Evolutionary conservation across 2,888 invertebrate species (phyloP), one percentile per base, ranked within the genome.

Genomic region (Helobdella robusta): DNA sequence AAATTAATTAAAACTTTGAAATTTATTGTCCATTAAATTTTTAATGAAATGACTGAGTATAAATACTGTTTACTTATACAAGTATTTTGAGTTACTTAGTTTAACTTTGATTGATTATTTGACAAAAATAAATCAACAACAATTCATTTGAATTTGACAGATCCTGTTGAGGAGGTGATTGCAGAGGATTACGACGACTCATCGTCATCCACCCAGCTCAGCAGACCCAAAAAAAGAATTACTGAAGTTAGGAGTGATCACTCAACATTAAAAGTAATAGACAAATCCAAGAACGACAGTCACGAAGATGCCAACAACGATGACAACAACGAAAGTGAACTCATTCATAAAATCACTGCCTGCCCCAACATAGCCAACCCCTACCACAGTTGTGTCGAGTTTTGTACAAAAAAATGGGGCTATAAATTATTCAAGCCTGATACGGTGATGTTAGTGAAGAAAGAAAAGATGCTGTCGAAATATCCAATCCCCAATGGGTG

Each of bases 281-380:
- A n/a, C n/a, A n/a, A n/a, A n/a, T n/a, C n/a, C n/a, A n/a, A n/a
- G n/a, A n/a, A n/a, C n/a, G n/a, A n/a, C n/a, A n/a, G n/a, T n/a
- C n/a, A n/a, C n/a, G n/a, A n/a, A n/a, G n/a, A n/a, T n/a, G 20
- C 56, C 20, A 32, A 36, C 23, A 23, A 59, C 25, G 59, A 35
- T n/a, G 36, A 32, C 67, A 28, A 25, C 30, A 15, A n/a, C 54
- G 36, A 25, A 1, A 34, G 20, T 30, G 28, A 35, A 54, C 30
- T 73, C 2, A 70, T 73, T 32, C 69, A 72, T 59, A 74, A 77
- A 68, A 71, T 72, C 0, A 69, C 78, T 1, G 88, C 89, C 4
- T 99, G 98, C 76, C 97, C 97, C 0, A 98, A 98, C 78, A 94
- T 28, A 80, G 87, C 86, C 74, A 98, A 97, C 75, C 86, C 91